phyloP scores from a whole-genome alignment of 2,888 invertebrate species.

The Phortica magna region DNA sequence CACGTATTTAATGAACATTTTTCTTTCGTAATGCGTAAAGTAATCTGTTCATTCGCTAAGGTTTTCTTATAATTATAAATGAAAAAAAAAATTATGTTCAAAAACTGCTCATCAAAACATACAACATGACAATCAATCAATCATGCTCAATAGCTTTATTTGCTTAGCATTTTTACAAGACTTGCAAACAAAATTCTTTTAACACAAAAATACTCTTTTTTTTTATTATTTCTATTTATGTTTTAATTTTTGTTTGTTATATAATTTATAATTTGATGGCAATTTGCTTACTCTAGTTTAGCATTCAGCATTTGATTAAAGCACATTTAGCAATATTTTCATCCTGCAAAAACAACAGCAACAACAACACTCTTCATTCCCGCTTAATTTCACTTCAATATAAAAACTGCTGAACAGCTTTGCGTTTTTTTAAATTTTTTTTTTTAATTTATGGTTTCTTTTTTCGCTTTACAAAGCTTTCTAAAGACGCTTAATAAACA shows the following conservation, averaged over 20 bases:
- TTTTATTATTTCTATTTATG: background rate
- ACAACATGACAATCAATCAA: conserved; percentile 8
- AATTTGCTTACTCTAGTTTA: background rate
- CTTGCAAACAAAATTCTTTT: background rate
- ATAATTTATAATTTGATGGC: background rate
- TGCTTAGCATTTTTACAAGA: conserved; percentile 17
- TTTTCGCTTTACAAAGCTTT: too few relatives aligned
- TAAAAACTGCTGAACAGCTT: too few relatives aligned
- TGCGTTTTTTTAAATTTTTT: too few relatives aligned
- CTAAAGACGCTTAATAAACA: too few relatives aligned
- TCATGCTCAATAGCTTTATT: conserved; percentile 13
- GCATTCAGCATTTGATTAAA: background rate
- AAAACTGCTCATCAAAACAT: conserved; percentile 7
- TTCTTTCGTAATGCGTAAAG: conserved; percentile 72
- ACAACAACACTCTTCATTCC: background rate
- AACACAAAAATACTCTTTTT: conserved; percentile 4
- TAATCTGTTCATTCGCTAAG: conserved; percentile 71
- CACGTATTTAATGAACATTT: conserved; percentile 78
- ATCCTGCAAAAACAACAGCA: background rate
- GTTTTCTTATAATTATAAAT: conserved; percentile 25
- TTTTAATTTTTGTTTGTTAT: background rate
- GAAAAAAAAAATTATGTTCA: conserved; percentile 1
- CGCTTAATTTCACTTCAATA: background rate
- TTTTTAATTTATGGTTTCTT: too few relatives aligned
- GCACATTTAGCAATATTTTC: conserved; percentile 2